A percentile compares a stretch with the other conserved stretches of the same genome.
Evolutionary conservation across 2,888 invertebrate genomes (phyloP).

Genomic region (Epiblema foenella): DNA sequence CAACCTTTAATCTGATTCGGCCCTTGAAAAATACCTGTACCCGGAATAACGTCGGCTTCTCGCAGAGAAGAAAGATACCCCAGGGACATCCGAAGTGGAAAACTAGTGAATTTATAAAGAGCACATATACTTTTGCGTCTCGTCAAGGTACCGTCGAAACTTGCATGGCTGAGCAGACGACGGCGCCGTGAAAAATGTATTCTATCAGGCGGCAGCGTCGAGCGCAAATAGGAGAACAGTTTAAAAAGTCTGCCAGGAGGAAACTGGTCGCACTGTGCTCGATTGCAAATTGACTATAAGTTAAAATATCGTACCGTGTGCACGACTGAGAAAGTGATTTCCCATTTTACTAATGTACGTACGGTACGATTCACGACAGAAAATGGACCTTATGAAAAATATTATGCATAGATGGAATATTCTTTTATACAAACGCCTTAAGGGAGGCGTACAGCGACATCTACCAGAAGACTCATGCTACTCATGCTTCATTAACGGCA

Average conservation of each 20-base stretch:
- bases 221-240: conserved; percentile 62
- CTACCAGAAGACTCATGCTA: no score
- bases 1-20: conserved; percentile 36
- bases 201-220: conserved; percentile 52
- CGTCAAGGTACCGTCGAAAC: conserved; percentile 50
- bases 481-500: no score
- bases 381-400: not conserved
- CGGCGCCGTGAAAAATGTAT: conserved; percentile 71
- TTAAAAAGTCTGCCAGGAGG: conserved; percentile 65
- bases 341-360: not conserved
- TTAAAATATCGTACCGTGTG: conserved; percentile 2
- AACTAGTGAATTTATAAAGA: conserved; percentile 45
- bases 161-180: conserved; percentile 58
- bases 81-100: conserved; percentile 41
- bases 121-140: conserved; percentile 43
- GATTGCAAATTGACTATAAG: conserved; percentile 38
- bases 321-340: conserved; percentile 11
- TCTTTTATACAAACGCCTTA: no score
- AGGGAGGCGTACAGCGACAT: no score
- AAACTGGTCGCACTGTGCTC: conserved; percentile 27
- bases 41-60: conserved; percentile 42
- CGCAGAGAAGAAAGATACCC: conserved; percentile 39
- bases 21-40: conserved; percentile 33
- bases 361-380: not conserved
- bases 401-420: not conserved